phyloP scores from a whole-genome alignment of 2,888 invertebrate genomes.

The Hetaerina titia region DNA sequence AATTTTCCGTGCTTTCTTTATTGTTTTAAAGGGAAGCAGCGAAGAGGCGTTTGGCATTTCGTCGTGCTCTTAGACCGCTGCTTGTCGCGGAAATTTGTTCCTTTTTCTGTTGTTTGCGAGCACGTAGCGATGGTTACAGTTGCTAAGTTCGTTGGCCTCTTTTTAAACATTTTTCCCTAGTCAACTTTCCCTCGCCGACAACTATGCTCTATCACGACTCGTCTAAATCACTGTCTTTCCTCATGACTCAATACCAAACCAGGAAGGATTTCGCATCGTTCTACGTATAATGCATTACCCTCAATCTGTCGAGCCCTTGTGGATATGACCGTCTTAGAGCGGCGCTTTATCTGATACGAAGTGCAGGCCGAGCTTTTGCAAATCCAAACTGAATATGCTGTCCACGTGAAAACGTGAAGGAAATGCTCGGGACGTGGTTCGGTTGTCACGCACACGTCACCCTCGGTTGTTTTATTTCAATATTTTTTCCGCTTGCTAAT shows the following conservation, averaged over 20 bases:
- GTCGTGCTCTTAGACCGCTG: neutral
- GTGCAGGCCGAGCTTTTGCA: neutral
- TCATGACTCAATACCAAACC: constrained; percentile 41
- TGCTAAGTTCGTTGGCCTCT: constrained; percentile 39
- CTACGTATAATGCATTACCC: neutral
- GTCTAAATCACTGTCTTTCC: constrained; percentile 30
- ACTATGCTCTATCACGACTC: constrained; percentile 53
- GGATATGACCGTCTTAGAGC: neutral
- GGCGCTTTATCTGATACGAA: neutral
- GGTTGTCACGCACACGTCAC: neutral
- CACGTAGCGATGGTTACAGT: neutral
- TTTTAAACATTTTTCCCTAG: constrained; percentile 1
- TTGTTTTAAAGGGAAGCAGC: constrained; percentile 26
- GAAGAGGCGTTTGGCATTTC: neutral
- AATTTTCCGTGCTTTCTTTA: constrained; percentile 3
- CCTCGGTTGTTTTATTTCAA: neutral
- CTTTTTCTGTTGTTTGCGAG: neutral
- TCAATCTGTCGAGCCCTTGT: neutral
- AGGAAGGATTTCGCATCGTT: neutral
- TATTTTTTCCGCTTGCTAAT: neutral
- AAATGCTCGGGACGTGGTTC: neutral
- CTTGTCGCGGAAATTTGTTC: neutral
- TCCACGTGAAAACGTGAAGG: neutral
- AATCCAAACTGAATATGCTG: neutral
- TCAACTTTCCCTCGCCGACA: constrained; percentile 45